Evolutionary conservation across 2,888 invertebrate species (phyloP).

Genomic region (Tuta absoluta): DNA sequence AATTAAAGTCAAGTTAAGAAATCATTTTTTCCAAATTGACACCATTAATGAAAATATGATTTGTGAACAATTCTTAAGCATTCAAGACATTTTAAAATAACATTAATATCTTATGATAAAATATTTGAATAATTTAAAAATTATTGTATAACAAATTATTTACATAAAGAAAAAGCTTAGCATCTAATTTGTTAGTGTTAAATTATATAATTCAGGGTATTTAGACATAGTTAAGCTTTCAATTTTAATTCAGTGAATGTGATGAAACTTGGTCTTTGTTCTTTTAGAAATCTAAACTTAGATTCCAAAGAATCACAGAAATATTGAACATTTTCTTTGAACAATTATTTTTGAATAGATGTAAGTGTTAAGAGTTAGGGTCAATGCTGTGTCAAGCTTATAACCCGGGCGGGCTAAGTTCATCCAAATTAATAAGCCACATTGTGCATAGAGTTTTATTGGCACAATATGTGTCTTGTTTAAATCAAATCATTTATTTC

Average conservation of each 20-base stretch:
- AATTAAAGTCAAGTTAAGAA: too few species aligned
- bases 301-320: slow-evolving; percentile 24
- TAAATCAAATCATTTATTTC: too few species aligned
- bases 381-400: too few species aligned
- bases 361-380: slow-evolving; percentile 42
- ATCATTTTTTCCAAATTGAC: too few species aligned
- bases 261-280: slow-evolving; percentile 21
- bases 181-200: slow-evolving; percentile 58
- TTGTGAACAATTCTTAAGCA: slow-evolving; percentile 27
- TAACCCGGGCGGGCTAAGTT: too few species aligned
- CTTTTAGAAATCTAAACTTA: not conserved
- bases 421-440: too few species aligned
- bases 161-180: slow-evolving; percentile 39
- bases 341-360: slow-evolving; percentile 22
- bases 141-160: slow-evolving; percentile 41
- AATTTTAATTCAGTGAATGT: slow-evolving; percentile 19
- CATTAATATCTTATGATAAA: slow-evolving; percentile 11
- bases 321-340: slow-evolving; percentile 20
- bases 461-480: too few species aligned
- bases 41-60: not conserved
- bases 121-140: slow-evolving; percentile 24
- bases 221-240: slow-evolving; percentile 66
- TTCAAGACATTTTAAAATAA: slow-evolving; percentile 8
- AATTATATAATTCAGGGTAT: slow-evolving; percentile 74
- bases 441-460: too few species aligned